Conservation (phyloP, 2,888 invertebrate genomes). For the Pedicia rivosa region DNA sequence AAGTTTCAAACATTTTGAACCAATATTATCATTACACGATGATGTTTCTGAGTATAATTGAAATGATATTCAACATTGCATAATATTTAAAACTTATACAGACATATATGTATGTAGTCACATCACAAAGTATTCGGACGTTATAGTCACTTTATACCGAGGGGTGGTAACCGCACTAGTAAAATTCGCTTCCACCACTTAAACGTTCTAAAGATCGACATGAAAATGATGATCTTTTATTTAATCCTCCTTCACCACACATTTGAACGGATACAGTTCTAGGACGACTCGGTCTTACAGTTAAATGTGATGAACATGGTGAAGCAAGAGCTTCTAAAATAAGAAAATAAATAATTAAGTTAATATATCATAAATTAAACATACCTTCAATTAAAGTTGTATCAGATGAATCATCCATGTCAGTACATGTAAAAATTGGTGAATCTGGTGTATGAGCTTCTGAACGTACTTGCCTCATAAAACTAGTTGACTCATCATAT, state of each 20-base stretch:
- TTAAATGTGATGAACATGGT: slow-evolving; percentile 17
- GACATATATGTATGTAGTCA: too few relatives aligned
- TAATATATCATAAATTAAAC: too few relatives aligned
- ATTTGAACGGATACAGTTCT: slow-evolving; percentile 16
- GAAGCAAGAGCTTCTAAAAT: slow-evolving; percentile 17
- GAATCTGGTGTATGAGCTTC: slow-evolving; percentile 31
- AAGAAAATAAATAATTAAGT: too few relatives aligned
- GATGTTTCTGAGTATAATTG: too few relatives aligned
- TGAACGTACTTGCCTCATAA: slow-evolving; percentile 27
- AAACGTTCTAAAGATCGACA: slow-evolving; percentile 35
- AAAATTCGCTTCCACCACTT: too few relatives aligned
- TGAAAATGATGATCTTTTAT: slow-evolving; percentile 27
- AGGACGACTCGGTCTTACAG: slow-evolving; percentile 21
- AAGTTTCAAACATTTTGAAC: too few relatives aligned
- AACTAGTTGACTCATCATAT: slow-evolving; percentile 27
- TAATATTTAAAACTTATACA: too few relatives aligned
- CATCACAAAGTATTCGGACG: too few relatives aligned
- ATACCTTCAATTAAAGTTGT: slow-evolving; percentile 11
- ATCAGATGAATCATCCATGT: slow-evolving; percentile 16
- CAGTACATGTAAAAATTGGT: slow-evolving; percentile 28
- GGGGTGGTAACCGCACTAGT: too few relatives aligned
- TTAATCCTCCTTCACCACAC: slow-evolving; percentile 18
- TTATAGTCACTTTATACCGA: too few relatives aligned
- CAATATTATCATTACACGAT: too few relatives aligned
- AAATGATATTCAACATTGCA: too few relatives aligned